Evolutionary conservation across 2,113 vertebrate genomes (phyloP).

Genomic region (Syngnathoides biaculeatus): DNA sequence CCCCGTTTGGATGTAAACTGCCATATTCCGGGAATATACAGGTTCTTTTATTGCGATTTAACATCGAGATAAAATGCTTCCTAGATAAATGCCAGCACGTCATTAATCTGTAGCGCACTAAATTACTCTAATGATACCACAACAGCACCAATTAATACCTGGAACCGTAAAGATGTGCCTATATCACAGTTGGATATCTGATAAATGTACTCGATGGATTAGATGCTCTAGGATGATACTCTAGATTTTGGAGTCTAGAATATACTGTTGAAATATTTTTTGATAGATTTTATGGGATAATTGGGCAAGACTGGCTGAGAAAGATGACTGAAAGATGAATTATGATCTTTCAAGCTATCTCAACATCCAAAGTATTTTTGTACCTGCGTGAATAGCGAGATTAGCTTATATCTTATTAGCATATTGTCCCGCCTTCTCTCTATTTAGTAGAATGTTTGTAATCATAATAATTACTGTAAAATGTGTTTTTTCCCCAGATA

Average conservation of each 20-base stretch:
- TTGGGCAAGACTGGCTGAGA: constrained; percentile 27
- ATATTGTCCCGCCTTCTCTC: no score
- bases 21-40: constrained; percentile 70
- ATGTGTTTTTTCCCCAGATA: background rate
- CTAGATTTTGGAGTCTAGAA: no score
- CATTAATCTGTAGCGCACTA: constrained; percentile 69
- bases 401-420: no score
- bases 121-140: constrained; percentile 76
- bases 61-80: constrained; percentile 78
- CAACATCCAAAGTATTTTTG: no score
- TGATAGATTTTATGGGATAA: no score
- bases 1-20: constrained; percentile 64
- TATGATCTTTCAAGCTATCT: background rate
- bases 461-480: background rate
- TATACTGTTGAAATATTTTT: no score
- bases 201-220: constrained; percentile 39
- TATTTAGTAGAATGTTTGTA: background rate
- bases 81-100: constrained; percentile 74
- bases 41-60: constrained; percentile 75
- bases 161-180: constrained; percentile 65
- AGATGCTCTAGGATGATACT: background rate
- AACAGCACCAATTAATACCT: constrained; percentile 76
- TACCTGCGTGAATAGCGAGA: no score
- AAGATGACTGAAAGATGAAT: constrained; percentile 47
- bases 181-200: constrained; percentile 55